phyloP scores from a whole-genome alignment of 2,113 vertebrate species.

The Hepsetus odoe region DNA sequence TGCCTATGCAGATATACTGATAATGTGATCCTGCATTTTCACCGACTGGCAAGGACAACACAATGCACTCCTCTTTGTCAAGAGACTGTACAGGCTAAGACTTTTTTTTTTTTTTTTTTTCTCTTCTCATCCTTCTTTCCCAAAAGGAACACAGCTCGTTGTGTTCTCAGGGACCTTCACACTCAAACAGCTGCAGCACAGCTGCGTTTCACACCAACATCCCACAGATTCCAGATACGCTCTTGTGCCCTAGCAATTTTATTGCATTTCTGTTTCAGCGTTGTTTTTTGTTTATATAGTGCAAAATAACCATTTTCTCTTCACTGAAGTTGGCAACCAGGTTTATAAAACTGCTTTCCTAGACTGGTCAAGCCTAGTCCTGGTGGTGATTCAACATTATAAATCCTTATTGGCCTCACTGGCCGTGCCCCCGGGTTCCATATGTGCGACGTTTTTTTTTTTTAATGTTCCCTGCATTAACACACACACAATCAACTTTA shows the following conservation, averaged over 20 bases:
- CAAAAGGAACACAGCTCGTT: background rate
- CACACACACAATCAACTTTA: background rate
- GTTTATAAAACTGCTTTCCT: background rate
- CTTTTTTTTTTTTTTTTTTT: background rate
- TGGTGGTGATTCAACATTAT: background rate
- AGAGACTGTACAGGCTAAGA: background rate
- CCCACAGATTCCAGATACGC: background rate
- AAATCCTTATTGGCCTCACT: too few relatives aligned
- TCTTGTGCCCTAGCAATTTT: background rate
- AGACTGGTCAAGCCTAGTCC: too few relatives aligned
- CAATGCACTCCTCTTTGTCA: too few relatives aligned
- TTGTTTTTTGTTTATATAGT: background rate
- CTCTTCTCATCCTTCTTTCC: background rate
- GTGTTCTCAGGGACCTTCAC: background rate
- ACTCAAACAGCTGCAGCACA: conserved; percentile 23
- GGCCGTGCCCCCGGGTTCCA: background rate
- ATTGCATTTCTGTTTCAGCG: background rate
- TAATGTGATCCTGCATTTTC: too few relatives aligned
- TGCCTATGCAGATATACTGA: background rate
- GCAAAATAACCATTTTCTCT: background rate
- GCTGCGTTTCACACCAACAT: background rate
- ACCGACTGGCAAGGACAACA: too few relatives aligned
- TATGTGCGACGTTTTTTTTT: background rate
- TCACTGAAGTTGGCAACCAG: background rate
- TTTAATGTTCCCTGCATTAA: background rate